These are phyloP conservation scores for Drosophila yooni DNA, from an alignment of 2,888 invertebrate genomes.

Conservation along the genomic window DNA sequence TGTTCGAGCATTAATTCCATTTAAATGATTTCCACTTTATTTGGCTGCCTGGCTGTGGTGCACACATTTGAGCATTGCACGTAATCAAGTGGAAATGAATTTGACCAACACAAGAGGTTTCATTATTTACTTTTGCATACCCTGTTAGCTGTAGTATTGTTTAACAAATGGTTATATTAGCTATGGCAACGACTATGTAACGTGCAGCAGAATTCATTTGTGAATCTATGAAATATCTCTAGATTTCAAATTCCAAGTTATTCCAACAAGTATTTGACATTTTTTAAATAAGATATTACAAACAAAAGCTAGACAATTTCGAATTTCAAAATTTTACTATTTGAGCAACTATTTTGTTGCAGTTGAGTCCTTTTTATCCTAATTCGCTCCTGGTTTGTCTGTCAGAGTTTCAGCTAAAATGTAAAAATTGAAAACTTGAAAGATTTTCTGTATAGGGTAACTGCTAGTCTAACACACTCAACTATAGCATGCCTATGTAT, in stretches of 20 bases:
- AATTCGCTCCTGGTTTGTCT: neutral
- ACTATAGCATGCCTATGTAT: neutral
- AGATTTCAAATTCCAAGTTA: no score
- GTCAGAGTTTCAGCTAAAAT: no score
- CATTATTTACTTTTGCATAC: constrained; percentile 21
- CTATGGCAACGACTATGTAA: neutral
- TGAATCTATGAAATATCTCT: neutral
- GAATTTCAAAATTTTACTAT: neutral
- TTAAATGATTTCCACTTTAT: constrained; percentile 76
- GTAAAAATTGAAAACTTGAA: no score
- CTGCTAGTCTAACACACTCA: neutral
- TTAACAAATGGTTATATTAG: neutral
- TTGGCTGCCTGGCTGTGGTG: constrained; percentile 21
- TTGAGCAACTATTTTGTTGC: neutral
- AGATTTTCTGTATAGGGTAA: constrained; percentile 4
- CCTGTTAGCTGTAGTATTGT: constrained; percentile 5
- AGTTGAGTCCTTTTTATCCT: accelerated
- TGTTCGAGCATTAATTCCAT: constrained; percentile 80
- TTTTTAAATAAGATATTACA: neutral
- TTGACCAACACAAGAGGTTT: constrained; percentile 82
- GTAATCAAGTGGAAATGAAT: constrained; percentile 82
- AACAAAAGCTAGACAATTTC: neutral
- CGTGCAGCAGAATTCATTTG: neutral
- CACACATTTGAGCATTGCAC: constrained; percentile 61
- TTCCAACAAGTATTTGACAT: neutral